Base-by-base conservation (phyloP, 1,140 invertebrate species). In the Nylanderia fulva region DNA sequence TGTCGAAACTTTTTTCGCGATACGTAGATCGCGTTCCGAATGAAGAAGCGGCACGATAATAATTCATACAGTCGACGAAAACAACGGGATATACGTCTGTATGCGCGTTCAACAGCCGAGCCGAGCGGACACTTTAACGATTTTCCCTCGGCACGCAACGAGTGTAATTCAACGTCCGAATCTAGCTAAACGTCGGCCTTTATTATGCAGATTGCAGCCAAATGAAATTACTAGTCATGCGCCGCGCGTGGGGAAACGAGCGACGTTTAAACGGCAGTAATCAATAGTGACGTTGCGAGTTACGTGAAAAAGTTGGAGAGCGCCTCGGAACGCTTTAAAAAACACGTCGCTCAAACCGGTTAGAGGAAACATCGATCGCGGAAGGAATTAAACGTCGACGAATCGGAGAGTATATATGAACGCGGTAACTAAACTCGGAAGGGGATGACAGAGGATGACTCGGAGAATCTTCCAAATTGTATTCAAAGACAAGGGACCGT, bases 151-250 rank as follows among this genome's bases (percentile, higher is more conserved):
- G 52, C 77, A 82, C 66, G 77, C 77, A 82, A 82, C 77, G 77
- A 71, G 56, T 27, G 77, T 82, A 82, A 82, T 82, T 82, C 77
- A 82, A 82, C 66, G 52, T 82, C 77, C 77, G 77, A 82, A 82
- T 82, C 66, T 82, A 82, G 77, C 77, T 82, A 72, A 82, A 82
- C 52, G 77, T 72, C 66, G 77, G 66, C 66, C 52, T 82, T 82
- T 82, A 82, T 82, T 82, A 82, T 82, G 77, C 77, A 82, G 77
- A 82, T 82, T 82, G 77, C 77, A 58, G 52, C 77, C 77, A 82
- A 82, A 82, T 82, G 66, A 72, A 82, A 82, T 82, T 72, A 82
- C 77, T 60, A 72, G 66, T 82, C 77, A 69, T 72, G 66, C 52
- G 66, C 66, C 52, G 52, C 52, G 74, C 74, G 66, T 27, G 64